Percentiles rank a stretch among this genome's conserved stretches.
Evolutionary conservation across 2,888 invertebrate genomes (phyloP).

Genomic region (Linnaemya tessellans): DNA sequence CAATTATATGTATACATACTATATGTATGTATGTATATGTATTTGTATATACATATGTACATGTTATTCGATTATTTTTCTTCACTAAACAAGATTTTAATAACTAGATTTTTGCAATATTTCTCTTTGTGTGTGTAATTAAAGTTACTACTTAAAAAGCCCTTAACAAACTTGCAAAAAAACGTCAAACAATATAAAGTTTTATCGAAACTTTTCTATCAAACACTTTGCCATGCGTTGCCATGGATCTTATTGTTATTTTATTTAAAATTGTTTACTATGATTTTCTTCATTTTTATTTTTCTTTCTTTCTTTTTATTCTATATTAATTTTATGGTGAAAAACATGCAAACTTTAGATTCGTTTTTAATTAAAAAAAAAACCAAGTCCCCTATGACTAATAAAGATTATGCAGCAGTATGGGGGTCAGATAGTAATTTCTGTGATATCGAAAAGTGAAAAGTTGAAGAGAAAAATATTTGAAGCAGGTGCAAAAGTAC

Average conservation of each 20-base stretch:
- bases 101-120: slow-evolving; percentile 8
- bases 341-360: slow-evolving; percentile 65
- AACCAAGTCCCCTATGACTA: slow-evolving; percentile 33
- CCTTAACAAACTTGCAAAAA: slow-evolving; percentile 36
- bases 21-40: too few species aligned
- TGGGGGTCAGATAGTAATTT: background rate
- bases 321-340: slow-evolving; percentile 37
- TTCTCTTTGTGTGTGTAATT: background rate
- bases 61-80: background rate
- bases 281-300: background rate
- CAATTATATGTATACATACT: too few species aligned
- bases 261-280: slow-evolving; percentile 31
- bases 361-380: slow-evolving; percentile 53
- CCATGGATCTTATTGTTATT: slow-evolving; percentile 38
- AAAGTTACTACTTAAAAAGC: slow-evolving; percentile 28
- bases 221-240: slow-evolving; percentile 52
- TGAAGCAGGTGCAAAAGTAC: background rate
- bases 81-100: slow-evolving; percentile 4
- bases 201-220: slow-evolving; percentile 67
- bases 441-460: background rate
- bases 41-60: too few species aligned
- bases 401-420: slow-evolving; percentile 19
- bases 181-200: slow-evolving; percentile 50
- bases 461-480: background rate
- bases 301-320: background rate